These are phyloP conservation scores for Bovichtus variegatus DNA, from an alignment of 2,797 vertebrate species.

Conservation along the genomic window DNA sequence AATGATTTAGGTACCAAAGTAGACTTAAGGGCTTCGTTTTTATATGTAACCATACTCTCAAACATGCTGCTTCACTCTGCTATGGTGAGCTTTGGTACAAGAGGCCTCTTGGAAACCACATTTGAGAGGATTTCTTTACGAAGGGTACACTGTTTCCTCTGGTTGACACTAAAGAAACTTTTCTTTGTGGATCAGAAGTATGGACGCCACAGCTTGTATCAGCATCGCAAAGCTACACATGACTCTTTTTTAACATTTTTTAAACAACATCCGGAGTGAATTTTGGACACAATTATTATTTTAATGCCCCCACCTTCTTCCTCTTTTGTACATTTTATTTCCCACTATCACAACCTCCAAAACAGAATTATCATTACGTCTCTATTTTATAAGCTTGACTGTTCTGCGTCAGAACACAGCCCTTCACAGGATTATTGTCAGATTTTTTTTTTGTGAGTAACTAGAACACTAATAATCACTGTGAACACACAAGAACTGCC, in stretches of 20 bases:
- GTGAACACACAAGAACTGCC: slow-evolving; percentile 74
- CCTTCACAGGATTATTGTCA: slow-evolving; percentile 49
- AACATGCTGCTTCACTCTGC: slow-evolving; percentile 18
- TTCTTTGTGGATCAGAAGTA: slow-evolving; percentile 2
- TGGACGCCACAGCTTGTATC: slow-evolving; percentile 21
- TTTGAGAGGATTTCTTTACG: not conserved
- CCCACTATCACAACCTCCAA: slow-evolving; percentile 25
- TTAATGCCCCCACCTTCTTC: slow-evolving; percentile 24
- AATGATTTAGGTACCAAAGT: slow-evolving; percentile 50
- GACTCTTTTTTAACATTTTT: slow-evolving; percentile 11
- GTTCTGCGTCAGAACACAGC: slow-evolving; percentile 84
- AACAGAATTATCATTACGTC: slow-evolving; percentile 39
- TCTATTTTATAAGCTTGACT: slow-evolving; percentile 71
- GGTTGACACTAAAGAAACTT: slow-evolving; percentile 9
- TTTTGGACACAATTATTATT: slow-evolving; percentile 26
- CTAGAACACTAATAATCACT: slow-evolving; percentile 72
- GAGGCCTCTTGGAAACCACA: slow-evolving; percentile 23
- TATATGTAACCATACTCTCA: slow-evolving; percentile 21
- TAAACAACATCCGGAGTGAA: slow-evolving; percentile 11
- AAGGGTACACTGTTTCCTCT: slow-evolving; percentile 48
- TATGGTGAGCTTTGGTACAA: slow-evolving; percentile 55
- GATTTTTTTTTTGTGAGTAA: slow-evolving; percentile 60
- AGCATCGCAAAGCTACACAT: slow-evolving; percentile 25
- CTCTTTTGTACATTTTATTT: slow-evolving; percentile 55
- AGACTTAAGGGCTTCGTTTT: slow-evolving; percentile 41